Conservation (phyloP, 2,888 invertebrate genomes). For the Sylvicola fuscatus region DNA sequence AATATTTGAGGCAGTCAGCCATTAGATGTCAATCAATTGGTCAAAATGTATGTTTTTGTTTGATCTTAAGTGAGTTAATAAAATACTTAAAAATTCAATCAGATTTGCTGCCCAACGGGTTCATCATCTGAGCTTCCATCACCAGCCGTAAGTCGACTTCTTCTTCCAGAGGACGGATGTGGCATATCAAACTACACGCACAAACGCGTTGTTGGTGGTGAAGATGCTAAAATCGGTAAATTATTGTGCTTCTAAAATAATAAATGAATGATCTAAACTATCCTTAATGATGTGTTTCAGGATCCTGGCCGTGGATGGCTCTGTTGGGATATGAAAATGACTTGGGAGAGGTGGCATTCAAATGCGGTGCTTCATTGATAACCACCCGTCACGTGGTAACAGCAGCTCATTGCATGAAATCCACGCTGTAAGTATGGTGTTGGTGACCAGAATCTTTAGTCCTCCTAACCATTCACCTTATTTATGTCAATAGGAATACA, state of each 20-base stretch:
- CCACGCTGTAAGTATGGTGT: conserved; percentile 15
- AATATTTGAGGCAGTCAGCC: neutral
- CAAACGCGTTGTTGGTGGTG: conserved; percentile 50
- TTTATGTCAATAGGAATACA: conserved; percentile 29
- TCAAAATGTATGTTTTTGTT: neutral
- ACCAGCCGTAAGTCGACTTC: conserved; percentile 14
- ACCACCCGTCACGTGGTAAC: conserved; percentile 51
- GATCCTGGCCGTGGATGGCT: conserved; percentile 64
- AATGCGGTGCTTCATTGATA: conserved; percentile 39
- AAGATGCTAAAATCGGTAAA: conserved; percentile 37
- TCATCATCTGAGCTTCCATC: neutral
- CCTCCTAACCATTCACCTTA: neutral
- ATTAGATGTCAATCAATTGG: conserved; percentile 1
- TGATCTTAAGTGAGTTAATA: neutral
- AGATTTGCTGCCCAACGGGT: conserved; percentile 1
- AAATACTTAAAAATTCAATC: neutral
- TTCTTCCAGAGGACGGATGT: conserved; percentile 30
- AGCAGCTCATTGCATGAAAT: conserved; percentile 20
- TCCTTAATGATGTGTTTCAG: conserved; percentile 19
- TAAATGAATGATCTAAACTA: neutral
- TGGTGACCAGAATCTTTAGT: neutral
- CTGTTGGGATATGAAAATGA: conserved; percentile 43
- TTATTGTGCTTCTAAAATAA: conserved; percentile 1
- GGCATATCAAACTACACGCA: conserved; percentile 35
- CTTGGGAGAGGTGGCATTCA: conserved; percentile 18